phyloP scores from a whole-genome alignment of 2,888 invertebrate species.

The Dicyrtomina minuta region DNA sequence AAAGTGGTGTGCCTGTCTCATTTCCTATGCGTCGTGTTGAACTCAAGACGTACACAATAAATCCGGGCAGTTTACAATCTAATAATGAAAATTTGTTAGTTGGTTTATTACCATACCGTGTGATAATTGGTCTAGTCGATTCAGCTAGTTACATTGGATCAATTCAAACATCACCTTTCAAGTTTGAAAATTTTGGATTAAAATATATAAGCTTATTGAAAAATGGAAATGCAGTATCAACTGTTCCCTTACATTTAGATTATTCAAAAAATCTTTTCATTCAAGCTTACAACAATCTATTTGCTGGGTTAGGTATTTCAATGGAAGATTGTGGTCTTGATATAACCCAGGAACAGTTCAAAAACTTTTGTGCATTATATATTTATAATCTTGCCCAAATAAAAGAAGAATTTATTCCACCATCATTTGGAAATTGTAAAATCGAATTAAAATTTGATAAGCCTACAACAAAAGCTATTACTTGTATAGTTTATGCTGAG shows the following conservation, averaged over 20 bases:
- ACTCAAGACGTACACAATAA: slow-evolving; percentile 33
- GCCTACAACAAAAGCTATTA: too few relatives aligned
- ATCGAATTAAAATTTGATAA: too few relatives aligned
- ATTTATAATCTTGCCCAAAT: too few relatives aligned
- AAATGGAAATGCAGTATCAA: slow-evolving; percentile 6
- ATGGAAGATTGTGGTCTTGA: slow-evolving; percentile 15
- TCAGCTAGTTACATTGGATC: slow-evolving; percentile 17
- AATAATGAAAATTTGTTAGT: slow-evolving; percentile 33
- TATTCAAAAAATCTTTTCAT: background rate
- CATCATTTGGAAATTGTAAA: too few relatives aligned
- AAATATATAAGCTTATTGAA: background rate
- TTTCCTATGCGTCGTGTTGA: slow-evolving; percentile 32
- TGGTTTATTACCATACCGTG: slow-evolving; percentile 34
- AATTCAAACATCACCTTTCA: background rate
- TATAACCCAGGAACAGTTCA: too few relatives aligned
- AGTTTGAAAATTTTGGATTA: too few relatives aligned
- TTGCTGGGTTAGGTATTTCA: background rate
- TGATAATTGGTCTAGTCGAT: slow-evolving; percentile 26
- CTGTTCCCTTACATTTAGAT: background rate
- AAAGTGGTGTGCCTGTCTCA: background rate
- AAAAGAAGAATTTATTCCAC: too few relatives aligned
- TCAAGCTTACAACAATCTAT: slow-evolving; percentile 2
- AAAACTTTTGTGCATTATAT: too few relatives aligned
- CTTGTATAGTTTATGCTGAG: too few relatives aligned
- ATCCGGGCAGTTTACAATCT: slow-evolving; percentile 22